These are phyloP conservation scores for Enteromius viviparus DNA, from an alignment of 2,797 vertebrate species.

Conservation along the genomic window DNA sequence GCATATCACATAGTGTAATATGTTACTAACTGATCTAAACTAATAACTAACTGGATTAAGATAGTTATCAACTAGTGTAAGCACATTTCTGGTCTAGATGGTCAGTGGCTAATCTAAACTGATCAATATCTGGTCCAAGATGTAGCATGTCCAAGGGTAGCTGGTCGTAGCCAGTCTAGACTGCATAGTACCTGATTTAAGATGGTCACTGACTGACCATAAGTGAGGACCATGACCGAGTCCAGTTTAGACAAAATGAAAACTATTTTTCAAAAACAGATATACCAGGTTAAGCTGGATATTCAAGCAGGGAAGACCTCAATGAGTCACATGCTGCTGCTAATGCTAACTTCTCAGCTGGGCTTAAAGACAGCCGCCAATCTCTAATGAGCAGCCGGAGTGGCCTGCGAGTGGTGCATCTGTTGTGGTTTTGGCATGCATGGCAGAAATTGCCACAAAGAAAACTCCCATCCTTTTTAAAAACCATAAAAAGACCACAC, in stretches of 20 bases:
- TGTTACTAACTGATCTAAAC: background rate
- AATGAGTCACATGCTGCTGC: slow-evolving; percentile 69
- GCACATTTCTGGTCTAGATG: background rate
- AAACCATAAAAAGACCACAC: slow-evolving; percentile 88
- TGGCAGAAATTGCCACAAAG: slow-evolving; percentile 81
- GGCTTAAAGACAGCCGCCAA: slow-evolving; percentile 77
- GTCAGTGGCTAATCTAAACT: background rate
- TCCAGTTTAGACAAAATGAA: background rate
- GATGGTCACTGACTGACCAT: background rate
- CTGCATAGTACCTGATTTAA: background rate
- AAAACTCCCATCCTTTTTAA: slow-evolving; percentile 89
- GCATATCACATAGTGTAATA: background rate
- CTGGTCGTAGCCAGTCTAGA: background rate
- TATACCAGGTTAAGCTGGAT: background rate
- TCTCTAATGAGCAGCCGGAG: slow-evolving; percentile 93
- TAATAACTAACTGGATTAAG: background rate
- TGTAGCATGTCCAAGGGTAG: no score
- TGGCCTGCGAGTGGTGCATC: slow-evolving; percentile 79
- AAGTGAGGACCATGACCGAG: no score
- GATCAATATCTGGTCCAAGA: background rate
- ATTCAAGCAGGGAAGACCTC: background rate
- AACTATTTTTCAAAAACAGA: background rate
- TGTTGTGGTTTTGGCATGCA: slow-evolving; percentile 87
- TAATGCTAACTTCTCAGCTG: slow-evolving; percentile 78
- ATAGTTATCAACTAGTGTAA: background rate